Evolutionary conservation across 2,113 vertebrate species (phyloP).

Genomic region (Podiceps cristatus): DNA sequence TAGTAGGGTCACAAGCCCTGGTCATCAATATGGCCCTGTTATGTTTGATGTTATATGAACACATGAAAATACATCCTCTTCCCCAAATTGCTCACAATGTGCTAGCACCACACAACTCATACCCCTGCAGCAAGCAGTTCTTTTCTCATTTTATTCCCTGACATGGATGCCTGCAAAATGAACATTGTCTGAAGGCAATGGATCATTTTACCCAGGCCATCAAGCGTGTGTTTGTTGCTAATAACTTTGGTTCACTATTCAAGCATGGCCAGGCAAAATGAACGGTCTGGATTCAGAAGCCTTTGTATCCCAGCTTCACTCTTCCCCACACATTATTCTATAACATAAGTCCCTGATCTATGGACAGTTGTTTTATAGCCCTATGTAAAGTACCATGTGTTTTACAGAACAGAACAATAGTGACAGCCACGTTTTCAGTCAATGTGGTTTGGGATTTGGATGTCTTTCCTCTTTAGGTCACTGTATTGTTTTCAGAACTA

Average conservation of each 20-base stretch:
- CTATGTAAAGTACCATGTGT: slow-evolving; percentile 15
- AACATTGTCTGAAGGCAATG: slow-evolving; percentile 25
- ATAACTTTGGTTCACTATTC: slow-evolving; percentile 12
- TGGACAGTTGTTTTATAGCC: neutral
- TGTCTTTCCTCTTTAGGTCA: neutral
- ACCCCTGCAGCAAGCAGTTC: neutral
- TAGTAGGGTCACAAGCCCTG: neutral
- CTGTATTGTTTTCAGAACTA: slow-evolving; percentile 9
- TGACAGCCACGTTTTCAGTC: slow-evolving; percentile 23
- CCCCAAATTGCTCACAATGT: neutral
- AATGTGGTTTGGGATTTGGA: neutral
- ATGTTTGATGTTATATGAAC: neutral
- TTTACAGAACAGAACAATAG: slow-evolving; percentile 31
- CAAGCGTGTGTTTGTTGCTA: slow-evolving; percentile 35
- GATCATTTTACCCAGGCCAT: slow-evolving; percentile 44
- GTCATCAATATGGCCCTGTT: neutral
- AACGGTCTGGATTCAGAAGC: slow-evolving; percentile 14
- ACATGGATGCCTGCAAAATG: neutral
- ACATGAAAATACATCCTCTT: neutral
- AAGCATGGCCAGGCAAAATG: neutral
- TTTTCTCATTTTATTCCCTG: neutral
- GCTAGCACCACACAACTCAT: neutral
- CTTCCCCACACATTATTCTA: neutral
- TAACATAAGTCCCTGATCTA: neutral
- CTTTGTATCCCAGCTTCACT: neutral